These are phyloP conservation scores for Drosophila ezoana DNA, from an alignment of 2,888 invertebrate species.

Conservation along the genomic window DNA sequence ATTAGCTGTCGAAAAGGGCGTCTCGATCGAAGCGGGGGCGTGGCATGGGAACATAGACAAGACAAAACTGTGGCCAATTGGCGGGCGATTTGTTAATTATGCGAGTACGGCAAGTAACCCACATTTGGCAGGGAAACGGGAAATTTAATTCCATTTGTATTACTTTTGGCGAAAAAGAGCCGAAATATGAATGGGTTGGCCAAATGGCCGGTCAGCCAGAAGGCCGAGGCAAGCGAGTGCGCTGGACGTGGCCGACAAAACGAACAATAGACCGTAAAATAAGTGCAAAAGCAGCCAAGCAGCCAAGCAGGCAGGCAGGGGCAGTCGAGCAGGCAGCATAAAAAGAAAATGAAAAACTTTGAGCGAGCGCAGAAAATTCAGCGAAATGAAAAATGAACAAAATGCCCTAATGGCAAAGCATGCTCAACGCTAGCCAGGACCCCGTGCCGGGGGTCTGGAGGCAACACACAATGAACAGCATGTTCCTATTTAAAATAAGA, in stretches of 20 bases:
- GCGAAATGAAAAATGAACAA: conserved; percentile 82
- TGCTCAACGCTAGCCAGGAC: conserved; percentile 25
- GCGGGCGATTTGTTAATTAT: conserved; percentile 47
- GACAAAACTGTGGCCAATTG: conserved; percentile 65
- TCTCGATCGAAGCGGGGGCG: conserved; percentile 1
- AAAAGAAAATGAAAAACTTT: conserved; percentile 69
- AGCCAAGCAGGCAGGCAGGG: conserved; percentile 4
- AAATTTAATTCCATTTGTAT: conserved; percentile 82
- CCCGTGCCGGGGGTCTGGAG: conserved; percentile 3
- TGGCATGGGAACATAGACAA: conserved; percentile 37
- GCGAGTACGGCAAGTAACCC: conserved; percentile 20
- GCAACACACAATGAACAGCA: conserved; percentile 59
- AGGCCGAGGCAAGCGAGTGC: conserved; percentile 65
- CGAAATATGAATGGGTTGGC: conserved; percentile 73
- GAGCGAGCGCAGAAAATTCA: conserved; percentile 71
- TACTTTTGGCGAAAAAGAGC: conserved; percentile 58
- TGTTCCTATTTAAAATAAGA: conserved; percentile 67
- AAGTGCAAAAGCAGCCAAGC: conserved; percentile 73
- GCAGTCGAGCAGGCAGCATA: conserved; percentile 34
- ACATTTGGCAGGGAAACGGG: conserved; percentile 34
- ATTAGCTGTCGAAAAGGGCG: conserved; percentile 36
- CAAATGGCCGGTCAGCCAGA: conserved; percentile 42
- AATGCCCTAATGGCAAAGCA: conserved; percentile 72
- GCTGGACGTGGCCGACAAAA: conserved; percentile 74
- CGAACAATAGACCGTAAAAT: conserved; percentile 83